phyloP scores from a whole-genome alignment of 2,113 vertebrate species.

The Isichthys henryi region DNA sequence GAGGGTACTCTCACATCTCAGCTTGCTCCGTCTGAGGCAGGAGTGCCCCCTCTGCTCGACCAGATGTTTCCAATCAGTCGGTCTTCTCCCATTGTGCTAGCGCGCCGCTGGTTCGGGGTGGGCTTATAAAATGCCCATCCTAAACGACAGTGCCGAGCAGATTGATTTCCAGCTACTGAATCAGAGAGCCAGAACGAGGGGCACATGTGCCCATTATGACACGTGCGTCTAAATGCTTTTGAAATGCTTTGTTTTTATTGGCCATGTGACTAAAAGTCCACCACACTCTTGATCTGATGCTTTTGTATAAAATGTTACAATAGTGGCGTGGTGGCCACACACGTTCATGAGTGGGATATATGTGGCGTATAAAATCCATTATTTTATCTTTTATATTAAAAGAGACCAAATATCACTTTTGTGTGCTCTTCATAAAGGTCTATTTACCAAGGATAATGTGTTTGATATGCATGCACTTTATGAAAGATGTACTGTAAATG shows the following conservation, averaged over 20 bases:
- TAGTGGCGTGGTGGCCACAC: neutral
- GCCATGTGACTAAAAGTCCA: neutral
- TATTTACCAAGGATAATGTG: neutral
- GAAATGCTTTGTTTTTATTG: slow-evolving; percentile 18
- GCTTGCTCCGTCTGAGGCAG: slow-evolving; percentile 57
- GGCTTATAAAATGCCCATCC: slow-evolving; percentile 31
- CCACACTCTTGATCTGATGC: neutral
- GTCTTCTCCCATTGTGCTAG: slow-evolving; percentile 46
- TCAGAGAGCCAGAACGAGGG: slow-evolving; percentile 16
- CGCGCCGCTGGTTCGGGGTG: slow-evolving; percentile 25
- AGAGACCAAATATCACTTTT: neutral
- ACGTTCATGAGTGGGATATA: neutral
- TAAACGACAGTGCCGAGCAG: neutral
- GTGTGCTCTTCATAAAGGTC: neutral
- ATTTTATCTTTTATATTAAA: neutral
- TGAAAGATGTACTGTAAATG: neutral
- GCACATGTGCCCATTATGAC: neutral
- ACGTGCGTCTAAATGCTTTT: neutral
- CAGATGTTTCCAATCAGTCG: slow-evolving; percentile 72
- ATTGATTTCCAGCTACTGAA: slow-evolving; percentile 9
- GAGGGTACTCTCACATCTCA: slow-evolving; percentile 64
- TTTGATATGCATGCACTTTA: neutral
- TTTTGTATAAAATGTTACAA: neutral
- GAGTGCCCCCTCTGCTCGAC: slow-evolving; percentile 56
- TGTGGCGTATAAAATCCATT: neutral